Conservation (phyloP, 2,888 invertebrate genomes). For the Dione juno region DNA sequence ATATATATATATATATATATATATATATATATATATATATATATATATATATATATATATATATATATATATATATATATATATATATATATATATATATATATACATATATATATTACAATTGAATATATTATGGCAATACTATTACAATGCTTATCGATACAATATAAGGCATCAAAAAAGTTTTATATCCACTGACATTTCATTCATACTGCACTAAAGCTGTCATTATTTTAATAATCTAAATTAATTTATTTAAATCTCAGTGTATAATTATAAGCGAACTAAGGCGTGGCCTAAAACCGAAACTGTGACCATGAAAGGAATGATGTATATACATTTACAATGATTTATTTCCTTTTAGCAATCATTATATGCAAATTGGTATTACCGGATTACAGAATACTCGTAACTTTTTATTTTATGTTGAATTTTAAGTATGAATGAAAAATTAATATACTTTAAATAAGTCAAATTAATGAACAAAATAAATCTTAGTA, state of each 20-base stretch:
- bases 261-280: conserved; percentile 50
- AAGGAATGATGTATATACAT: conserved; percentile 38
- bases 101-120: too few species aligned
- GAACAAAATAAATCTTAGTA: too few species aligned
- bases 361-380: conserved; percentile 43
- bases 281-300: conserved; percentile 45
- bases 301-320: conserved; percentile 44
- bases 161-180: background rate
- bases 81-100: too few species aligned
- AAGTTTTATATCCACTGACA: background rate
- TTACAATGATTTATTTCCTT: conserved; percentile 40
- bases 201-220: background rate
- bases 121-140: too few species aligned
- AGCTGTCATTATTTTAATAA: conserved; percentile 15
- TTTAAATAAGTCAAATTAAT: background rate
- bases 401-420: background rate
- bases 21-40: too few species aligned
- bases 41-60: too few species aligned
- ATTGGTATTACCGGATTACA: conserved; percentile 33
- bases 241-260: conserved; percentile 51
- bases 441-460: too few species aligned
- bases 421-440: background rate
- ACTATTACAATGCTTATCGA: too few species aligned
- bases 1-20: too few species aligned
- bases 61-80: too few species aligned